Percentiles rank a stretch among this genome's conserved stretches.
Conservation (phyloP, 2,797 vertebrate genomes). For the Tamandua tetradactyla region DNA sequence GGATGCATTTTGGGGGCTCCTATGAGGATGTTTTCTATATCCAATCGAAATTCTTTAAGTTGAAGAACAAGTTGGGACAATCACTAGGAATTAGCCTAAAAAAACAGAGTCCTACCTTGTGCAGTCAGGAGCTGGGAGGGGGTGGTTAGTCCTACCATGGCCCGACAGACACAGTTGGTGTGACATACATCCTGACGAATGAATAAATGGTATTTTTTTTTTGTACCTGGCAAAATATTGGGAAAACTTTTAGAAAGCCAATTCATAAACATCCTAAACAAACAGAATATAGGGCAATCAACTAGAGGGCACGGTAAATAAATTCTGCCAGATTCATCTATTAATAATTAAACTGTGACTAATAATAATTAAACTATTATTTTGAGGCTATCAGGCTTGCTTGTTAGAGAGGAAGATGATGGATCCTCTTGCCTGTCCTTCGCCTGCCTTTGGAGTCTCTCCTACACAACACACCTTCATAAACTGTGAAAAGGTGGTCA, state of each 20-base stretch:
- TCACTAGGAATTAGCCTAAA: neutral
- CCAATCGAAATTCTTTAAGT: slow-evolving; percentile 37
- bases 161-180: neutral
- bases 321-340: neutral
- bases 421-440: neutral
- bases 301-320: neutral
- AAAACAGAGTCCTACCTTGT: neutral
- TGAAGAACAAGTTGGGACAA: slow-evolving; percentile 18
- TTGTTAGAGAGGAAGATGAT: neutral
- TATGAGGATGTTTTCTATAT: slow-evolving; percentile 29
- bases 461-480: neutral
- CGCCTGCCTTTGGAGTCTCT: neutral
- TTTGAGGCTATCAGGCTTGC: neutral
- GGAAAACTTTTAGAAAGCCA: slow-evolving; percentile 35
- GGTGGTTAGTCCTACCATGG: neutral
- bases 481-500: slow-evolving; percentile 35
- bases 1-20: neutral
- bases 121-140: no score
- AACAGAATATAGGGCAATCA: slow-evolving; percentile 1
- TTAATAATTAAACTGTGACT: no score
- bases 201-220: neutral
- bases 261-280: slow-evolving; percentile 34
- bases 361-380: neutral
- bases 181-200: neutral
- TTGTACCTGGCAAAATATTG: neutral